Percentiles rank a stretch among this genome's conserved stretches.
These are phyloP conservation scores for Urocyon cinereoargenteus DNA, from an alignment of 2,797 vertebrate species.

Conservation along the genomic window DNA sequence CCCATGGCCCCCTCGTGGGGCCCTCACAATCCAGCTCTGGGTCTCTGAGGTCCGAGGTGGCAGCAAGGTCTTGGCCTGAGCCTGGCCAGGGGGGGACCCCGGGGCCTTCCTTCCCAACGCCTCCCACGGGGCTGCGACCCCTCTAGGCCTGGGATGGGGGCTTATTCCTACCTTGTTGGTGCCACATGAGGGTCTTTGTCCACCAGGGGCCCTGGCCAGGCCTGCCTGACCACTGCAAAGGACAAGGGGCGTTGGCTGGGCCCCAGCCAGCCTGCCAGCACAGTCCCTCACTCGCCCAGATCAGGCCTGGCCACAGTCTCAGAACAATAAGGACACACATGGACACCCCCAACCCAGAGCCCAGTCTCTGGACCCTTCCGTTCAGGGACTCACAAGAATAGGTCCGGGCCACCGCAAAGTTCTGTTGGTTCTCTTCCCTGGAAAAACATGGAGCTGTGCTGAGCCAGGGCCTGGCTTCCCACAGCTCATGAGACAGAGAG, in stretches of 20 bases:
- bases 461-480: not conserved
- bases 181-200: not conserved
- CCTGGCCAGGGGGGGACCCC: not conserved
- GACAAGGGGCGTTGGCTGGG: not conserved
- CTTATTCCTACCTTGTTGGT: slow-evolving; percentile 51
- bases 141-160: not conserved
- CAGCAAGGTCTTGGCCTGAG: not conserved
- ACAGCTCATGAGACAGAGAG: not conserved
- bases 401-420: slow-evolving; percentile 74
- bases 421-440: slow-evolving; percentile 72
- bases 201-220: not conserved
- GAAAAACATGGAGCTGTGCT: not conserved
- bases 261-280: too few species aligned
- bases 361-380: not conserved
- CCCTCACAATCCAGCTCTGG: not conserved
- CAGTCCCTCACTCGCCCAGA: not conserved
- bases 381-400: slow-evolving; percentile 82
- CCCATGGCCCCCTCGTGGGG: not conserved
- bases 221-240: slow-evolving; percentile 67
- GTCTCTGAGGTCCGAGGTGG: not conserved
- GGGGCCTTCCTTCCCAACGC: not conserved
- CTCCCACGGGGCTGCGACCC: not conserved
- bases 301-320: not conserved
- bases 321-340: not conserved
- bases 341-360: not conserved